Percentiles rank a stretch among this genome's conserved stretches.
Evolutionary conservation across 2,888 invertebrate species (phyloP).

Genomic region (Rhaphigaster nebulosa): DNA sequence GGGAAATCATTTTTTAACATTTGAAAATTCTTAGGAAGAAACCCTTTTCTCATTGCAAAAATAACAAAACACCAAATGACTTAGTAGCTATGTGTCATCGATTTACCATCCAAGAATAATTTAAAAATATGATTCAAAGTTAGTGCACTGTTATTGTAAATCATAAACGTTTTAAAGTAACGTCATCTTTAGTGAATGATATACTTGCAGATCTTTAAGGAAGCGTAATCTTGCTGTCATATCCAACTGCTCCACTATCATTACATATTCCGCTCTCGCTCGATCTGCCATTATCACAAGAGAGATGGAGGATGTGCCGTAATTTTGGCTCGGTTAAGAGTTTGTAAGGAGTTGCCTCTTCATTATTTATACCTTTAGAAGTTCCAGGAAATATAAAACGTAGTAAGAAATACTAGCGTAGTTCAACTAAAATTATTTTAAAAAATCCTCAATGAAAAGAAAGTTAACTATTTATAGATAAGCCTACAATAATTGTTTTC

Average conservation of each 20-base stretch:
- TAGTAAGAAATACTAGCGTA: neutral
- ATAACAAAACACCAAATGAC: too few relatives aligned
- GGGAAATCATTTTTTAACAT: too few relatives aligned
- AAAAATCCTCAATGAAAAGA: neutral
- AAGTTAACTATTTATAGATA: neutral
- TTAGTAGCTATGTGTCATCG: too few relatives aligned
- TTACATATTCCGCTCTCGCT: neutral
- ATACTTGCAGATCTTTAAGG: conserved; percentile 17
- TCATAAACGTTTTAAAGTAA: neutral
- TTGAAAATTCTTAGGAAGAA: too few relatives aligned
- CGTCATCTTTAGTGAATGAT: neutral
- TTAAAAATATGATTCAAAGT: neutral
- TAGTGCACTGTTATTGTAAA: neutral
- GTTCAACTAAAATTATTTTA: neutral
- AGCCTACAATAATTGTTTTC: neutral
- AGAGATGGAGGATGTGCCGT: neutral
- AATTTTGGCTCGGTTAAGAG: neutral
- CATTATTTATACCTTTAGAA: neutral
- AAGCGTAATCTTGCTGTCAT: neutral
- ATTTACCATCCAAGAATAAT: neutral
- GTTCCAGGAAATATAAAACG: neutral
- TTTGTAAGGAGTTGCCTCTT: neutral
- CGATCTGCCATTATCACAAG: neutral
- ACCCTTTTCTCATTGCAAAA: too few relatives aligned
- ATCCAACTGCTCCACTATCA: neutral